Evolutionary conservation across 2,113 vertebrate species (phyloP).

Genomic region (Gasterosteus nipponicus): DNA sequence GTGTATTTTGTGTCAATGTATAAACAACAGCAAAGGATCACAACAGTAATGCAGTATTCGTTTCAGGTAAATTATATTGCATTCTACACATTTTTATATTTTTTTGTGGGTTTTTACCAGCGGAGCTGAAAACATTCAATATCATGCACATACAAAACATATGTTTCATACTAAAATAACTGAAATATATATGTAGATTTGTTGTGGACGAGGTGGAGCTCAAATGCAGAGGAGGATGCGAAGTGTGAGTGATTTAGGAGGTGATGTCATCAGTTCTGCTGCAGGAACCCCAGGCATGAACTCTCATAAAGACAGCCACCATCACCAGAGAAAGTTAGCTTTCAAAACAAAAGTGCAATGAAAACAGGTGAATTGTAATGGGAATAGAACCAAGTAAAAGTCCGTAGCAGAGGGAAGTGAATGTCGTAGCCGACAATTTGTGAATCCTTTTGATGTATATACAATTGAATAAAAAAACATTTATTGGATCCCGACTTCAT

Average conservation of each 20-base stretch:
- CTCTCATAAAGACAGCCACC: not conserved
- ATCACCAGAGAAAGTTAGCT: not conserved
- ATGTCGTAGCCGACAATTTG: not conserved
- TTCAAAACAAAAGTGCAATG: conserved; percentile 46
- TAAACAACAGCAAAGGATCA: not conserved
- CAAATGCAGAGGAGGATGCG: conserved; percentile 11
- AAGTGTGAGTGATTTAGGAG: conserved; percentile 5
- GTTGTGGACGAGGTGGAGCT: not conserved
- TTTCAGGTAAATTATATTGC: not conserved
- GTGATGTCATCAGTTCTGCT: conserved; percentile 64
- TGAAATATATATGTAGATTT: not conserved
- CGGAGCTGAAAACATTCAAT: not conserved
- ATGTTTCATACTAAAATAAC: not conserved
- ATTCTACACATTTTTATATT: not conserved
- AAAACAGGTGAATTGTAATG: not conserved
- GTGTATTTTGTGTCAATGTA: not conserved
- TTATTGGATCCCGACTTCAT: not conserved
- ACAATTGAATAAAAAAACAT: not conserved
- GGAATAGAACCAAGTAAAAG: not conserved
- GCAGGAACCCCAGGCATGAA: conserved; percentile 21
- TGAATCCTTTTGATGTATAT: not conserved
- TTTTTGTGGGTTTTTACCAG: not conserved
- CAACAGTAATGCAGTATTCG: not conserved
- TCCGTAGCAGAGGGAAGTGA: not conserved
- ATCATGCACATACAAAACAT: not conserved